Evolutionary conservation across 2,888 invertebrate genomes (phyloP).

Genomic region (Orthosia cruda): DNA sequence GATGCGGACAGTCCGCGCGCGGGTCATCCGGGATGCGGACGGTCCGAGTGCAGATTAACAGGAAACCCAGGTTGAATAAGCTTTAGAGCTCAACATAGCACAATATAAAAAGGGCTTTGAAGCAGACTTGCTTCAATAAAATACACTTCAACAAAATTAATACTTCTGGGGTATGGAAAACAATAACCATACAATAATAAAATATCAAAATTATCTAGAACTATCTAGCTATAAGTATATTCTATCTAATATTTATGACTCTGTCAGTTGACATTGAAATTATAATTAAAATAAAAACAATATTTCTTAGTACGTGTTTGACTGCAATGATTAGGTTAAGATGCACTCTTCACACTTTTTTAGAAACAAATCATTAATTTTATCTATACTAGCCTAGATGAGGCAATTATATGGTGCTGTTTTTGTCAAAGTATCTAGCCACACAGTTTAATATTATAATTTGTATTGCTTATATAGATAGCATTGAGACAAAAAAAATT

Average conservation of each 20-base stretch:
- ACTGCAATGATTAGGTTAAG: constrained; percentile 40
- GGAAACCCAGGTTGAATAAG: no score
- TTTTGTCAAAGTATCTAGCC: constrained; percentile 13
- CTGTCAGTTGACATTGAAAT: constrained; percentile 65
- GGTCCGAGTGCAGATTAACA: not conserved
- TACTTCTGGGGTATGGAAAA: constrained; percentile 70
- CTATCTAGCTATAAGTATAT: constrained; percentile 61
- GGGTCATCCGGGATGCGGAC: constrained; percentile 3
- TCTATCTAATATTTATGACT: constrained; percentile 66
- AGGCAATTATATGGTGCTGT: constrained; percentile 44
- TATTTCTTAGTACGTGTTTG: constrained; percentile 33
- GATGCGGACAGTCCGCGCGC: not conserved
- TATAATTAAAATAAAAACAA: constrained; percentile 46
- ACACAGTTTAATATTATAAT: not conserved
- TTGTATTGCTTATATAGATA: not conserved
- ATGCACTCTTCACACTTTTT: constrained; percentile 23
- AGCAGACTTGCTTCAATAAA: constrained; percentile 48
- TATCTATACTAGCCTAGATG: constrained; percentile 49
- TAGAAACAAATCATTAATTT: constrained; percentile 11
- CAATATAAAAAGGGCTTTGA: constrained; percentile 8
- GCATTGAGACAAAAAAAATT: no score
- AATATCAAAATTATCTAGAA: constrained; percentile 65
- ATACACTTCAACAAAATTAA: constrained; percentile 71
- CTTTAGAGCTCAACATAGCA: constrained; percentile 20
- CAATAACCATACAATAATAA: constrained; percentile 63